Evolutionary conservation across 2,888 invertebrate genomes (phyloP).

Genomic region (Villa cingulata): DNA sequence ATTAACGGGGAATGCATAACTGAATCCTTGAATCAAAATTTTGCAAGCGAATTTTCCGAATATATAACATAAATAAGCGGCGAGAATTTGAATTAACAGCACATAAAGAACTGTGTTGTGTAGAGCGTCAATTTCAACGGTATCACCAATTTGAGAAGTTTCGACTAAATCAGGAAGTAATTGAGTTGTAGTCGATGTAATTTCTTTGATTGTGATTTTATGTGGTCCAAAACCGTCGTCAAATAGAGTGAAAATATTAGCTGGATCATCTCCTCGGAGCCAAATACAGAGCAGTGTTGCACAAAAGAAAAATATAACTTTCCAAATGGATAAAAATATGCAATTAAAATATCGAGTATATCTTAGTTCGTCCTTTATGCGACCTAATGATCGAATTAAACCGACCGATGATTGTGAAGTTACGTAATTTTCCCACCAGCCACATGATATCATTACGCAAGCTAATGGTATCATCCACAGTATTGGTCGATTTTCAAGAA

Average conservation of each 20-base stretch:
- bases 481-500: conserved; percentile 58
- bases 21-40: conserved; percentile 92
- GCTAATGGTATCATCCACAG: conserved; percentile 79
- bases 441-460: conserved; percentile 72
- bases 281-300: conserved; percentile 58
- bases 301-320: conserved; percentile 65
- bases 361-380: conserved; percentile 65
- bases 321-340: conserved; percentile 84
- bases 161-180: conserved; percentile 59
- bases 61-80: conserved; percentile 79
- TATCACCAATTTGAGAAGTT: conserved; percentile 59
- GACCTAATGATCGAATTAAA: conserved; percentile 53
- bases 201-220: conserved; percentile 61
- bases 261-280: conserved; percentile 61
- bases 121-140: conserved; percentile 54
- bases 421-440: conserved; percentile 98
- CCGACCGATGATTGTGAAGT: conserved; percentile 70
- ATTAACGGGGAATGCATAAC: conserved; percentile 92
- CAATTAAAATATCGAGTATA: conserved; percentile 78
- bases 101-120: conserved; percentile 64
- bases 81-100: conserved; percentile 63
- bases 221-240: conserved; percentile 63
- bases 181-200: conserved; percentile 28
- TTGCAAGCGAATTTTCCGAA: conserved; percentile 94
- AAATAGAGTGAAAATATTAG: conserved; percentile 62